phyloP scores from a whole-genome alignment of 2,113 vertebrate species.

The Sisor rabdophorus region DNA sequence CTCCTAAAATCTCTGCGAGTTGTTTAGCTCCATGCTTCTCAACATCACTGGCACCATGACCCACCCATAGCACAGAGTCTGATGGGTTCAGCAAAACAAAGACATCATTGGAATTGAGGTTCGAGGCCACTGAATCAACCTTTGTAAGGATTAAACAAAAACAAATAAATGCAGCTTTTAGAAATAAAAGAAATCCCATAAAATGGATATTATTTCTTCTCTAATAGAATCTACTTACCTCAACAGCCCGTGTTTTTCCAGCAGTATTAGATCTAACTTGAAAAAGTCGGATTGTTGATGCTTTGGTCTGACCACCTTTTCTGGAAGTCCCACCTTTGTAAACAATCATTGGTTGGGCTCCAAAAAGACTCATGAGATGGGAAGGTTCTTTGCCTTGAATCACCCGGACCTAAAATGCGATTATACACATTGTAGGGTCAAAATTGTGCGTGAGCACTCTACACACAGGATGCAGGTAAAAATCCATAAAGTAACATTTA shows the following conservation, averaged over 20 bases:
- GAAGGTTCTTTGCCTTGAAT: conserved; percentile 85
- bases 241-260: conserved; percentile 76
- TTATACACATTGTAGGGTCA: background rate
- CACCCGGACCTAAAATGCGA: conserved; percentile 74
- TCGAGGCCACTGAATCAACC: conserved; percentile 72
- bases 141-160: conserved; percentile 46
- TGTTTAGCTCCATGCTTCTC: conserved; percentile 75
- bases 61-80: conserved; percentile 78
- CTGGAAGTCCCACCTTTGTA: conserved; percentile 85
- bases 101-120: conserved; percentile 83
- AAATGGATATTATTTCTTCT: too few species aligned
- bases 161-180: background rate
- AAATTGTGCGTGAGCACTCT: too few species aligned
- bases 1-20: conserved; percentile 69
- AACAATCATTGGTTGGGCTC: conserved; percentile 78
- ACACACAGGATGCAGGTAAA: background rate
- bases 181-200: background rate
- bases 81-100: conserved; percentile 80
- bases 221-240: conserved; percentile 67
- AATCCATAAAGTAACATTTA: background rate
- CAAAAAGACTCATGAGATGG: conserved; percentile 86
- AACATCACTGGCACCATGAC: conserved; percentile 67
- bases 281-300: conserved; percentile 76
- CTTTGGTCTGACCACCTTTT: conserved; percentile 69
- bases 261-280: conserved; percentile 81